Base-by-base conservation (phyloP, 2,113 vertebrate species). In the Nycticebus coucang region DNA sequence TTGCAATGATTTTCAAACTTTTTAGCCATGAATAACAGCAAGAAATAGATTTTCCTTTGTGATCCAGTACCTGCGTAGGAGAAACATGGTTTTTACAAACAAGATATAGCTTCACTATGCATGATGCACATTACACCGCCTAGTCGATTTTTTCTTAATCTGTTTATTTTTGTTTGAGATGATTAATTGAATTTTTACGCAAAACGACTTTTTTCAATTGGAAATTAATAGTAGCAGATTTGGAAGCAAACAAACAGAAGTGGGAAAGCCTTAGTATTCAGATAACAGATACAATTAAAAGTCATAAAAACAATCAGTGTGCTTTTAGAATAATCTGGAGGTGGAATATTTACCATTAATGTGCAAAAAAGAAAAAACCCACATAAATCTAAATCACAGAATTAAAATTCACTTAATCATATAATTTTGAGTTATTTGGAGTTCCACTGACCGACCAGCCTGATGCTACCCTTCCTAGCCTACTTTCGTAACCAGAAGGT, bases 181-280 rank as follows among this genome's bases (percentile, higher is more conserved):
- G 6, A 88, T 82, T 50, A 92, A 75, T 28, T 95, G 68, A 82
- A 88, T 74, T 91, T 95, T 96, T 75, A 92, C 75, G 30, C 37
- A 18, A 83, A 86, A 94, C n/a, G 57, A 69, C 74, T 78, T 78
- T 15, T 19, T 85, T 87, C 24, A 18, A 12, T 41, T 96, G 83
- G 35, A 92, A 72, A 92, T 59, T 41, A 86, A 72, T 21, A 77
- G 30, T 50, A 62, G 64, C 15, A 24, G 19, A 64, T 91, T 87
- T 93, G 71, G 33, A 66, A 80, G 57, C 7, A 57, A 94, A 77
- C 6, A 72, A 59, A 35, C 55, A 53, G 28, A 66, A 66, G 28
- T 17, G n/a, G 11, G 21, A 59, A 87, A 64, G 30, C 30, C 41
- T 92, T 69, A 14, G 72, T 12, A 33, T 78, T 82, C 24, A n/a